phyloP scores from a whole-genome alignment of 2,888 invertebrate genomes.

The Aquatica leii region DNA sequence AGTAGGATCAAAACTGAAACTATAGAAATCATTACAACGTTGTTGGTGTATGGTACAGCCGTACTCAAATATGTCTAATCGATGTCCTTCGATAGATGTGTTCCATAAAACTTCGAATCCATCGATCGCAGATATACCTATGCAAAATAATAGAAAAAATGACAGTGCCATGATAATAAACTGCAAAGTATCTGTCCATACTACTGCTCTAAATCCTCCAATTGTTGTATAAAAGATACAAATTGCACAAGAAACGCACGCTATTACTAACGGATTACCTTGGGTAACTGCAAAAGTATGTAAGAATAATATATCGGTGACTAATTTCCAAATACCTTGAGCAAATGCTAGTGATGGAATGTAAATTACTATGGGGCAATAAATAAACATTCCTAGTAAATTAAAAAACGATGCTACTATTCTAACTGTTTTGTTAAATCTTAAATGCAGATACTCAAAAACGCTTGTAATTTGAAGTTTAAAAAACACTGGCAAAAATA shows the following conservation, averaged over 20 bases:
- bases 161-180: constrained; percentile 66
- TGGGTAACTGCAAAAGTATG: constrained; percentile 68
- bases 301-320: neutral
- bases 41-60: constrained; percentile 46
- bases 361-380: constrained; percentile 71
- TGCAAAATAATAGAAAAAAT: constrained; percentile 63
- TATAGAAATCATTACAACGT: constrained; percentile 46
- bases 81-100: constrained; percentile 64
- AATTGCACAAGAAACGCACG: constrained; percentile 71
- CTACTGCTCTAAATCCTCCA: constrained; percentile 72
- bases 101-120: constrained; percentile 68
- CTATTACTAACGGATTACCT: constrained; percentile 70
- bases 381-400: constrained; percentile 64
- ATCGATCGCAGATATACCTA: constrained; percentile 66
- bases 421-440: constrained; percentile 66
- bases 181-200: constrained; percentile 69
- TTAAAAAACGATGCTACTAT: constrained; percentile 66
- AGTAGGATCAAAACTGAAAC: constrained; percentile 68
- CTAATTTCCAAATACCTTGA: constrained; percentile 62
- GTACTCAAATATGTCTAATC: constrained; percentile 71
- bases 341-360: constrained; percentile 71
- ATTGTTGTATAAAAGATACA: constrained; percentile 80
- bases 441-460: constrained; percentile 69
- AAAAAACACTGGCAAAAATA: constrained; percentile 58
- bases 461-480: constrained; percentile 71